Evolutionary conservation across 2,888 invertebrate species (phyloP), one percentile per base, ranked within the genome.

Genomic region (Caradrina kadenii): DNA sequence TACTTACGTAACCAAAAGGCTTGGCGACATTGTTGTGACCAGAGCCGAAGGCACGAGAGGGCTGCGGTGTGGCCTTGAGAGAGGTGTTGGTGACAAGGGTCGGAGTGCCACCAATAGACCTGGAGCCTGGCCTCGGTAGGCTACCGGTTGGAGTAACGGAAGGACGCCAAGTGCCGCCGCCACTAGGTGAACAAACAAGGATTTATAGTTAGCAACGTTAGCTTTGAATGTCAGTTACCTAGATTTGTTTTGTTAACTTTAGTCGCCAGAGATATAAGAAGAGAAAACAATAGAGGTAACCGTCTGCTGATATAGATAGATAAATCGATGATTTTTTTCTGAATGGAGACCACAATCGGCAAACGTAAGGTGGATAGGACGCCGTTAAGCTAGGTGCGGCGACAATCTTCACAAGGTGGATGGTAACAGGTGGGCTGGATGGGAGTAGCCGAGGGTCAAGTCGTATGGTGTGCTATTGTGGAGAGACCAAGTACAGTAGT

Each of bases 111-210:
- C 96, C 93, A 31, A 96, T 92, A 1, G 96, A 92, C 15, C 94
- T 91, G 1, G 95, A 91, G 70, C 96, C 94, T 15, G 97, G 96
- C 80, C 97, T 96, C 50, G 98, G 97, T 84, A 97, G 93, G 84
- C 96, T 96, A 80, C 98, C 97, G 62, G 98, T 97, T 64, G 99
- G 98, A 31, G 98, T 98, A 73, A 99, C 98, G 81, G 97, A 94
- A 54, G 99, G 99, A 86, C 98, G 97, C 99, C 99, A 99, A 83
- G 98, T 98, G 85, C 97, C 97, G 63, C 98, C 98, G 76, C 99
- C 98, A 91, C 99, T 99, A 93, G 42, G 31, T 17, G 49, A 54
- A 59, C 13, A 60, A 42, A 45, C 11, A 35, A 49, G 19, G n/a
- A 22, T 13, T 64, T 17, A 11, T 39, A n/a, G 11, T 45, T 45